Conservation (phyloP, 2,888 invertebrate genomes). For the Ceraclea dissimilis region DNA sequence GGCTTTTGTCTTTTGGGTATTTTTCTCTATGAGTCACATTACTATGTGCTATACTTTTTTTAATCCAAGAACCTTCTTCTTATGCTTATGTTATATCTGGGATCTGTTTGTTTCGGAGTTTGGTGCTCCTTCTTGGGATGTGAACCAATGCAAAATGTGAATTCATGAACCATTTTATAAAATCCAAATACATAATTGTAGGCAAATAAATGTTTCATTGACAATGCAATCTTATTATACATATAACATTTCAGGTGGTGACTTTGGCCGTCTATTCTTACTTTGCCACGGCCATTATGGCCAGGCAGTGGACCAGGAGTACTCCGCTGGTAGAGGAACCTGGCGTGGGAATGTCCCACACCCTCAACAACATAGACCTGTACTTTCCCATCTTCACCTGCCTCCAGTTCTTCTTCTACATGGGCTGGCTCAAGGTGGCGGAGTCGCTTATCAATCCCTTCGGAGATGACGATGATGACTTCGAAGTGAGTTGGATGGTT, state of each 20-base stretch:
- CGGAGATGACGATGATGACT: conserved; percentile 87
- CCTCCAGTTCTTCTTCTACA: conserved; percentile 79
- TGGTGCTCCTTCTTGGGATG: no score
- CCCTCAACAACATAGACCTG: conserved; percentile 62
- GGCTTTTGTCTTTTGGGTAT: no score
- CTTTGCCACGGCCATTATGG: conserved; percentile 81
- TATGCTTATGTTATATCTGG: no score
- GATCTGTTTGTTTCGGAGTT: no score
- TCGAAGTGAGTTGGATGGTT: conserved; percentile 89
- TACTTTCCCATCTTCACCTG: conserved; percentile 89
- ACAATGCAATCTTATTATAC: no score
- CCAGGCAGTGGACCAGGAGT: conserved; percentile 81
- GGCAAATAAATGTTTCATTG: no score
- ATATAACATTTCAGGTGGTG: conserved; percentile 52
- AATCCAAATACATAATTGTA: no score
- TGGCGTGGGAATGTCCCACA: conserved; percentile 29
- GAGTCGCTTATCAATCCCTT: conserved; percentile 88
- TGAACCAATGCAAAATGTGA: no score
- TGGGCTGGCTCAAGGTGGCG: conserved; percentile 90
- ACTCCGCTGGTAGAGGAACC: conserved; percentile 36
- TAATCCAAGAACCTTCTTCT: no score
- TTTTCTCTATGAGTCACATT: no score
- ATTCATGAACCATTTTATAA: no score
- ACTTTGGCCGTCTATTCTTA: conserved; percentile 90
- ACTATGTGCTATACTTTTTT: no score